Evolutionary conservation across 2,113 vertebrate genomes (phyloP), one percentile per base, ranked within the genome.

Genomic region (Tachycineta bicolor): DNA sequence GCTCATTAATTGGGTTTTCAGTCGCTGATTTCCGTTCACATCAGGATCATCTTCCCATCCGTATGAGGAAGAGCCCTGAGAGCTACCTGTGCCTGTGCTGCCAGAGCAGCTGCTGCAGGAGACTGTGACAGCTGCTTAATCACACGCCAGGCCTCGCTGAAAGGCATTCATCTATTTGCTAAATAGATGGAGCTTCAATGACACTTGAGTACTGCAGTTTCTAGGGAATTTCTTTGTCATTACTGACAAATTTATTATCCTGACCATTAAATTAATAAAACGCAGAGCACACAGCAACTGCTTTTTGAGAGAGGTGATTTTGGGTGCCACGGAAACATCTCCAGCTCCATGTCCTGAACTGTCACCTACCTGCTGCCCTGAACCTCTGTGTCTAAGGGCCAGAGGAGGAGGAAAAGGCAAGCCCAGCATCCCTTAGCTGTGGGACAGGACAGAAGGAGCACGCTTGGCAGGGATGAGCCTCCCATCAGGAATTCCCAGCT

Each of bases 111-210:
- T 55, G 37, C 70, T 69, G 2, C 3, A 59, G 12, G 69, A 64
- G 70, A 22, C 24, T 31, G 2, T 96, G 97, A 92, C 94, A 96
- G 97, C 87, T 96, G 85, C 94, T 95, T 94, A 16, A 96, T 95
- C 95, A 96, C 89, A n/a, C 12, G 2, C 14, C 58, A 28, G 86
- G 52, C 76, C 56, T 41, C 53, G 23, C 41, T 59, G 79, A 89
- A 79, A 97, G 93, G 84, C 95, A 92, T 93, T 95, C 76, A 92
- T 97, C 94, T 96, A 29, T 82, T 92, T 92, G 96, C 96, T 97
- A 96, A 95, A 96, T 94, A 95, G 96, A 93, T 95, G 96, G 88
- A 92, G 92, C 87, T 93, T 87, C 95, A 96, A 31, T 96, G 97
- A 96, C 94, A 96, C 87, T 96, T 56, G 81, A 96, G 52, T 88